These are phyloP conservation scores for Gopherus flavomarginatus DNA, from an alignment of 2,113 vertebrate species.

Conservation along the genomic window DNA sequence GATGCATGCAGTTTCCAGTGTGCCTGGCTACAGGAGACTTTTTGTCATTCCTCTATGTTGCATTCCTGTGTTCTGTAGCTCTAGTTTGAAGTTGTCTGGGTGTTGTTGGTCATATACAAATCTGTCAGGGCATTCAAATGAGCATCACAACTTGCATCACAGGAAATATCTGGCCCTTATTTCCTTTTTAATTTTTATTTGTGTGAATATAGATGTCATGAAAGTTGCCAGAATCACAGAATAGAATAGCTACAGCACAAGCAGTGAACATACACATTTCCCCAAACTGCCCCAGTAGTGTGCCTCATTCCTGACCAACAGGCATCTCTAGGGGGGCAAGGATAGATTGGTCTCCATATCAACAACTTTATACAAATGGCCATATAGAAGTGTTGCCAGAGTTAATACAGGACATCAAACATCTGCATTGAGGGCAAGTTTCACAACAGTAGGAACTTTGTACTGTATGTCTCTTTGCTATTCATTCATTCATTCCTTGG, in stretches of 20 bases:
- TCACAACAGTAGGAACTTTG: background rate
- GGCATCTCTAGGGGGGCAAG: background rate
- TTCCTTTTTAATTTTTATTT: conserved; percentile 2
- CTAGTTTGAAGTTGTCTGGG: conserved; percentile 7
- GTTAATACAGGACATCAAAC: background rate
- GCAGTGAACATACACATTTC: background rate
- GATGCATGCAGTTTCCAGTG: background rate
- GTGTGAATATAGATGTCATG: background rate
- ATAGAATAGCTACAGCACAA: background rate
- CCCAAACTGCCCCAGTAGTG: background rate
- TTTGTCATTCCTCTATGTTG: conserved; percentile 21
- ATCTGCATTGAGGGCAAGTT: background rate
- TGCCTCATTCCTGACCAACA: background rate
- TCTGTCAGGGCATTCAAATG: background rate
- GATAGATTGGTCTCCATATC: background rate
- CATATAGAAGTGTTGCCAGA: background rate
- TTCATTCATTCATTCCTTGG: background rate
- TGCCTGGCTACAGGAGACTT: background rate
- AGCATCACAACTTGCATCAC: background rate
- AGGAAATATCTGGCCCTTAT: background rate
- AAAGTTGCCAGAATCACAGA: background rate
- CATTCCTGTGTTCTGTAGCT: background rate
- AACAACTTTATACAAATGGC: background rate
- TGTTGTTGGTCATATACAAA: background rate
- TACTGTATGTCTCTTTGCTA: background rate